These are phyloP conservation scores for Chamaetylas fuelleborni DNA, from an alignment of 2,113 vertebrate species.

Conservation along the genomic window DNA sequence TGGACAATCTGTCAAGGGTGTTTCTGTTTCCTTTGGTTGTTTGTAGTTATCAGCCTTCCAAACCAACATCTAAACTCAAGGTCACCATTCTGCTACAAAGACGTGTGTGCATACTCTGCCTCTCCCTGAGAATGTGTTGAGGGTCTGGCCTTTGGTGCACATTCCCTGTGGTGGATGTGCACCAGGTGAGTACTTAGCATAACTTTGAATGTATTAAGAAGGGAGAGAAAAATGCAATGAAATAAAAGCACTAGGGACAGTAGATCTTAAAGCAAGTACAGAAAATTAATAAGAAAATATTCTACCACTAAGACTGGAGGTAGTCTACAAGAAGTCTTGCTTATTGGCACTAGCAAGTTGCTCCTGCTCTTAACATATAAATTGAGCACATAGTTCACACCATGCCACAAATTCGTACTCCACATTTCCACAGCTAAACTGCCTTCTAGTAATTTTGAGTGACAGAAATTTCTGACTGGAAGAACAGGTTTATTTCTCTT, in stretches of 20 bases:
- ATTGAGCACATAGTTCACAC: neutral
- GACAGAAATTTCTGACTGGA: neutral
- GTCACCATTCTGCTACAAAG: neutral
- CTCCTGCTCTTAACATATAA: neutral
- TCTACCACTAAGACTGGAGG: neutral
- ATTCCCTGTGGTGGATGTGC: neutral
- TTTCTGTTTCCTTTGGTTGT: neutral
- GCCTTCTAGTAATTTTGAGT: neutral
- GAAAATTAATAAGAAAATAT: neutral
- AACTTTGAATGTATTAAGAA: neutral
- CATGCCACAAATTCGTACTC: neutral
- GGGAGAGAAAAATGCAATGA: fast-evolving
- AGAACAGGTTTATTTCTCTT: neutral
- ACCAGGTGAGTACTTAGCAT: neutral
- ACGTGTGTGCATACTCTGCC: fast-evolving
- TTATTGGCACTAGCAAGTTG: neutral
- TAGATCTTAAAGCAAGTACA: neutral
- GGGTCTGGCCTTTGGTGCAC: neutral
- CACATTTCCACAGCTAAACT: neutral
- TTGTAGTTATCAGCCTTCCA: neutral
- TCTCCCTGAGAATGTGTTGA: neutral
- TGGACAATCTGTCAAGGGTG: too few species aligned
- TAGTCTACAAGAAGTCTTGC: neutral
- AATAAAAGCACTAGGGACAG: neutral
- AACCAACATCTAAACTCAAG: neutral